phyloP scores from a whole-genome alignment of 2,888 invertebrate species.

The Laothoe populi region DNA sequence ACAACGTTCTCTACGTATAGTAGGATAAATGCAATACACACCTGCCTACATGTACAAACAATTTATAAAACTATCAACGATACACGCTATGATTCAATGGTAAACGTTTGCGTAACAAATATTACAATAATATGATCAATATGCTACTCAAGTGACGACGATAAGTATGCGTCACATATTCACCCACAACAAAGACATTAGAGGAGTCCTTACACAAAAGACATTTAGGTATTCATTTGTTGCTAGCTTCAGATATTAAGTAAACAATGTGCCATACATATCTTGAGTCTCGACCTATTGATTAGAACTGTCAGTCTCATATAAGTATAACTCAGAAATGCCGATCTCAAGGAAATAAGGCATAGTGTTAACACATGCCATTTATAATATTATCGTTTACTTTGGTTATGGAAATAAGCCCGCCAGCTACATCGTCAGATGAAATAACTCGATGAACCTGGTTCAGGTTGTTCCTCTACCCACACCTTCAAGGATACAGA shows the following conservation, averaged over 20 bases:
- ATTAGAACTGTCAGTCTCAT: conserved; percentile 44
- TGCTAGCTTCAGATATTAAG: conserved; percentile 24
- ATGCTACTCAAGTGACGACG: conserved; percentile 51
- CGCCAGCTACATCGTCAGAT: too few relatives aligned
- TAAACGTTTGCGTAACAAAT: conserved; percentile 52
- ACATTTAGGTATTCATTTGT: conserved; percentile 29
- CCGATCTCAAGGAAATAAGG: background rate
- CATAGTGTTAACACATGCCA: background rate
- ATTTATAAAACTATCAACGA: conserved; percentile 21
- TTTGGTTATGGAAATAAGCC: too few relatives aligned
- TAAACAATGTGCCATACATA: conserved; percentile 36
- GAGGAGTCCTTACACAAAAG: conserved; percentile 1
- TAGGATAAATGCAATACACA: conserved; percentile 31
- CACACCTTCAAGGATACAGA: too few relatives aligned
- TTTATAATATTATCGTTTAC: too few relatives aligned
- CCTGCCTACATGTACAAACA: conserved; percentile 26
- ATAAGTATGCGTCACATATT: conserved; percentile 31
- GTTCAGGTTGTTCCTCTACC: too few relatives aligned
- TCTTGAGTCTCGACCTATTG: conserved; percentile 48
- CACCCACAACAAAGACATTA: conserved; percentile 51
- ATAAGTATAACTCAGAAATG: background rate
- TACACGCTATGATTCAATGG: conserved; percentile 48
- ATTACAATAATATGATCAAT: conserved; percentile 48
- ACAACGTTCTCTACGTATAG: background rate
- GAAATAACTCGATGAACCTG: too few relatives aligned